phyloP scores from a whole-genome alignment of 2,113 vertebrate species.

The Mohoua ochrocephala region DNA sequence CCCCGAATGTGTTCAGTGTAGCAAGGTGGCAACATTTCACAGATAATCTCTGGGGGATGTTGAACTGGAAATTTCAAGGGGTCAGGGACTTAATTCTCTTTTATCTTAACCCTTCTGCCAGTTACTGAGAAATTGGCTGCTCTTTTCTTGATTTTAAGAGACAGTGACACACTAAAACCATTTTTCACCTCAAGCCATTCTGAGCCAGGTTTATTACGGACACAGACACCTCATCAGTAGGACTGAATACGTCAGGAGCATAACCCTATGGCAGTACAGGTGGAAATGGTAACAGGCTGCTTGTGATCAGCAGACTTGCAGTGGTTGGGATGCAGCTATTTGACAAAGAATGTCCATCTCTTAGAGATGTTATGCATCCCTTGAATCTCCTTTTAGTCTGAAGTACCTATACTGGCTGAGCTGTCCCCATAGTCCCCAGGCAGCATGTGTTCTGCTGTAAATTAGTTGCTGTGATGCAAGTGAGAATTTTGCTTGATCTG shows the following conservation, averaged over 20 bases:
- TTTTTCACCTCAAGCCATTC: background rate
- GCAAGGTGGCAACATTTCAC: background rate
- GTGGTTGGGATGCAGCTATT: background rate
- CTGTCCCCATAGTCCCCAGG: background rate
- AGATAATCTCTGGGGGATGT: background rate
- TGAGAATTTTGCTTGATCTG: background rate
- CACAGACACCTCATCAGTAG: background rate
- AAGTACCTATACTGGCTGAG: background rate
- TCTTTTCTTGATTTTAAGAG: background rate
- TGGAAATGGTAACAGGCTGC: background rate
- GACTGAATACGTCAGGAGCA: background rate
- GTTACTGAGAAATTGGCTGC: background rate
- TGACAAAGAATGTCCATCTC: background rate
- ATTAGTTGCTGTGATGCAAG: background rate
- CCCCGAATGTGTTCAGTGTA: background rate
- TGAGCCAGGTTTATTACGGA: background rate
- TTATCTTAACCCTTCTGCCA: background rate
- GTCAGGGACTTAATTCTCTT: background rate
- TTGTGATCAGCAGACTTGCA: background rate
- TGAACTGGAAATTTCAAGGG: background rate
- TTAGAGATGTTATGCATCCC: background rate
- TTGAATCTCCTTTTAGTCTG: background rate
- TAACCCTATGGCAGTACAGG: fast-evolving
- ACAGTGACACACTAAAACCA: fast-evolving
- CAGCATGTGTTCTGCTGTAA: background rate